phyloP scores from a whole-genome alignment of 2,797 vertebrate species.

The Dermochelys coriacea region DNA sequence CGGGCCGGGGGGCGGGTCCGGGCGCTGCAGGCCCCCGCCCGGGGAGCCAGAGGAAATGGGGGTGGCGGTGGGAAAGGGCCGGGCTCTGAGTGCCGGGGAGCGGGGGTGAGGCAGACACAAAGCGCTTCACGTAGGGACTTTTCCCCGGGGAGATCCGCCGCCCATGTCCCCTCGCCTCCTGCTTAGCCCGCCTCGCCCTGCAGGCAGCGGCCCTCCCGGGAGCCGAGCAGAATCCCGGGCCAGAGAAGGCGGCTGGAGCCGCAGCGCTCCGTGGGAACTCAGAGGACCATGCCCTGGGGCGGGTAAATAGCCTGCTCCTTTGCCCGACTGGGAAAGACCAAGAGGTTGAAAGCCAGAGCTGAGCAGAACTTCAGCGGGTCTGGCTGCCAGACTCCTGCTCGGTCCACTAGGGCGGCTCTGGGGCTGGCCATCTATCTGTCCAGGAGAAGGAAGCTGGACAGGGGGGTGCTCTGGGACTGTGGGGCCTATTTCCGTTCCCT shows the following conservation, averaged over 20 bases:
- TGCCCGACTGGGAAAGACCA: background rate
- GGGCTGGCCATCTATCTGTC: background rate
- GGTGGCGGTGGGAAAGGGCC: too few species aligned
- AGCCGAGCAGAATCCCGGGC: too few species aligned
- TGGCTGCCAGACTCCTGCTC: background rate
- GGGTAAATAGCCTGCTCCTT: too few species aligned
- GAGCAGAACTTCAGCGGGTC: background rate
- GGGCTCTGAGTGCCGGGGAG: background rate
- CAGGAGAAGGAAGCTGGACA: background rate
- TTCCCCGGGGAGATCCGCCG: slow-evolving; percentile 66
- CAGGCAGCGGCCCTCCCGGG: too few species aligned
- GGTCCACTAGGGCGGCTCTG: background rate
- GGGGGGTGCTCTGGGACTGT: too few species aligned
- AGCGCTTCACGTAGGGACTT: background rate
- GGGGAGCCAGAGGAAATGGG: background rate
- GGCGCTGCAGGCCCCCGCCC: background rate
- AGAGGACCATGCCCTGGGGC: too few species aligned
- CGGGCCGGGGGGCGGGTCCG: background rate
- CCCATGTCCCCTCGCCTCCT: slow-evolving; percentile 33
- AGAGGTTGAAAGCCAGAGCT: background rate
- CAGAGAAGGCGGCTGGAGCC: too few species aligned
- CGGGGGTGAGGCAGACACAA: background rate
- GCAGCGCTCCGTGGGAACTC: too few species aligned
- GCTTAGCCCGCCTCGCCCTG: background rate
- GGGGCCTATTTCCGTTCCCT: background rate